Conservation (phyloP, 2,888 invertebrate genomes). For the Lithosia quadra region DNA sequence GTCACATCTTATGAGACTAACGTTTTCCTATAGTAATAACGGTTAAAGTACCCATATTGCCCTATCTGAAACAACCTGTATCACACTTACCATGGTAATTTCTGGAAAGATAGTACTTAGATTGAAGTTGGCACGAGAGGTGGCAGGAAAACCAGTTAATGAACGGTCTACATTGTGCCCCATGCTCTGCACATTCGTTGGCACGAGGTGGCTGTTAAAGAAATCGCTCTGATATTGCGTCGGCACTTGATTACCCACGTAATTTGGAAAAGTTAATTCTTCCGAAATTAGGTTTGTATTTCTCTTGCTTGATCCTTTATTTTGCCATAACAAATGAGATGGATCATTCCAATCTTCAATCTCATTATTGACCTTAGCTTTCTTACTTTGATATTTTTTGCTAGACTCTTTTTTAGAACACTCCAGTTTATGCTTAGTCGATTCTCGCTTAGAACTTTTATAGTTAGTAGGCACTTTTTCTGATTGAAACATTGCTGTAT, state of each 20-base stretch:
- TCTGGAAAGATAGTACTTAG: slow-evolving; percentile 94
- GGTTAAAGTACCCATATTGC: too few species aligned
- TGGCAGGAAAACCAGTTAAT: slow-evolving; percentile 72
- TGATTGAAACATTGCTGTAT: slow-evolving; percentile 66
- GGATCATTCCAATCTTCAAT: slow-evolving; percentile 79
- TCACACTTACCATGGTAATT: slow-evolving; percentile 88
- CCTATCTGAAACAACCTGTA: neutral
- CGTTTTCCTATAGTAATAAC: too few species aligned
- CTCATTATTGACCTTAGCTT: slow-evolving; percentile 72
- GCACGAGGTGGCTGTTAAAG: slow-evolving; percentile 79
- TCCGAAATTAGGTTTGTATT: slow-evolving; percentile 75
- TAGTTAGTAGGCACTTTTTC: slow-evolving; percentile 73
- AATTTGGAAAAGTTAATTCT: slow-evolving; percentile 78
- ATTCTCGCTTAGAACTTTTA: slow-evolving; percentile 75
- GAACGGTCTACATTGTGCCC: slow-evolving; percentile 74
- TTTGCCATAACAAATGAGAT: slow-evolving; percentile 77
- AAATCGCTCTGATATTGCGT: slow-evolving; percentile 80
- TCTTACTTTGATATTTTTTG: slow-evolving; percentile 81
- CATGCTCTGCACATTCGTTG: slow-evolving; percentile 75
- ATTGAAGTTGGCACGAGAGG: slow-evolving; percentile 91
- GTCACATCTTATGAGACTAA: too few species aligned
- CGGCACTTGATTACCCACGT: slow-evolving; percentile 77
- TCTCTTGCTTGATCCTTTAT: slow-evolving; percentile 71
- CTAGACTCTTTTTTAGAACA: slow-evolving; percentile 81
- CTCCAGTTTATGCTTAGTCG: slow-evolving; percentile 81